Evolutionary conservation across 2,797 vertebrate genomes (phyloP).

Genomic region (Malacoctenus gilli): DNA sequence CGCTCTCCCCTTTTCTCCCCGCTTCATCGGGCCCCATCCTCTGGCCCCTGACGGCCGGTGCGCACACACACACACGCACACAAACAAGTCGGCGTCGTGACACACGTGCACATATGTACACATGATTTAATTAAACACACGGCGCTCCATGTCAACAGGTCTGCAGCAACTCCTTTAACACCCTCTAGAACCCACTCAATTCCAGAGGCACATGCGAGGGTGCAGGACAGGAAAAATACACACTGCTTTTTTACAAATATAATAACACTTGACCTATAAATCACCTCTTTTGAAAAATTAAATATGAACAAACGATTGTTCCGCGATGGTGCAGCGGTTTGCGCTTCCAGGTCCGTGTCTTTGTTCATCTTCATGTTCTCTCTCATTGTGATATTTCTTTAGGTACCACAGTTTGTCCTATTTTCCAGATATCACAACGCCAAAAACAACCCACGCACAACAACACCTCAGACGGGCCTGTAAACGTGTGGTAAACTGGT

Average conservation of each 20-base stretch:
- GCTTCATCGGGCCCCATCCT: conserved; percentile 43
- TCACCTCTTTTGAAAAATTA: conserved; percentile 20
- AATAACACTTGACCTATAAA: conserved; percentile 1
- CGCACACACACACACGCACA: conserved; percentile 10
- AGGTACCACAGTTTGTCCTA: too few relatives aligned
- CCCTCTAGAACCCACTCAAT: conserved; percentile 11
- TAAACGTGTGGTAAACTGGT: conserved; percentile 60
- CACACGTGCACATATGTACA: conserved; percentile 27
- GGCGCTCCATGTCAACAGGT: conserved; percentile 59
- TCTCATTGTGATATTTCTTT: too few relatives aligned
- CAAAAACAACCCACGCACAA: conserved; percentile 1
- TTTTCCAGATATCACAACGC: not conserved
- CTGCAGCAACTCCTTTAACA: conserved; percentile 38
- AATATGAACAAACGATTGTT: too few relatives aligned
- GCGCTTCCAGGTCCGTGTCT: too few relatives aligned
- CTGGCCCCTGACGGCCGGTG: conserved; percentile 23
- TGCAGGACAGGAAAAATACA: conserved; percentile 15
- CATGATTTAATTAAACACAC: conserved; percentile 71
- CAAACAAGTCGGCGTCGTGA: too few relatives aligned
- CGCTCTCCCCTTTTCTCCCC: conserved; percentile 47
- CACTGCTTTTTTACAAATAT: too few relatives aligned
- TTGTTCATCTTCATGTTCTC: too few relatives aligned
- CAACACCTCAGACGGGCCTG: conserved; percentile 16
- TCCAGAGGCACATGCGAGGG: conserved; percentile 41
- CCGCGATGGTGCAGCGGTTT: too few relatives aligned